These are phyloP conservation scores for Penaeus indicus DNA, from an alignment of 1,140 invertebrate genomes.

Conservation along the genomic window DNA sequence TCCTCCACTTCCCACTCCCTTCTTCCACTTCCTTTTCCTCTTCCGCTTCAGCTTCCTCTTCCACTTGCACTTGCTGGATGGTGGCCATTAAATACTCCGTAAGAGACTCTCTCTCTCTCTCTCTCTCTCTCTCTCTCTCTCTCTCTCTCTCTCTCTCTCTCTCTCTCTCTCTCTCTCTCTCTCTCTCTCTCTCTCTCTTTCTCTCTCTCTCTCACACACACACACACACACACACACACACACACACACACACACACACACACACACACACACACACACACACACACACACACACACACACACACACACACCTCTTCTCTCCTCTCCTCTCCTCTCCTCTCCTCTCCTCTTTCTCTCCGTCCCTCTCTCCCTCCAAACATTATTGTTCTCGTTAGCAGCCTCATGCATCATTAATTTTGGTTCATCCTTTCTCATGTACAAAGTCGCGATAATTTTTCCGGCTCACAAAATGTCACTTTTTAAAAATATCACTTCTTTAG, in stretches of 20 bases:
- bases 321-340: neutral
- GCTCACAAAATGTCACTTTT: too few relatives aligned
- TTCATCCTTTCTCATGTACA: too few relatives aligned
- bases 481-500: too few relatives aligned
- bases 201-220: neutral
- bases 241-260: too few relatives aligned
- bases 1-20: neutral
- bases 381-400: too few relatives aligned
- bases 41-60: neutral
- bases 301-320: too few relatives aligned
- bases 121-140: neutral
- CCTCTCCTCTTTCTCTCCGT: neutral
- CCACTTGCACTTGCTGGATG: neutral
- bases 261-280: too few relatives aligned
- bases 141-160: neutral
- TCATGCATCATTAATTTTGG: too few relatives aligned
- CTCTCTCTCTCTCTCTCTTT: neutral
- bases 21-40: neutral
- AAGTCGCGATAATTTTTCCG: too few relatives aligned
- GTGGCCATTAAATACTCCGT: neutral
- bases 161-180: neutral
- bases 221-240: too few relatives aligned
- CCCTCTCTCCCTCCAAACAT: neutral
- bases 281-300: too few relatives aligned
- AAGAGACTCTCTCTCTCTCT: neutral